Evolutionary conservation across 2,113 vertebrate species (phyloP).

Genomic region (Gallinago jamesoni): DNA sequence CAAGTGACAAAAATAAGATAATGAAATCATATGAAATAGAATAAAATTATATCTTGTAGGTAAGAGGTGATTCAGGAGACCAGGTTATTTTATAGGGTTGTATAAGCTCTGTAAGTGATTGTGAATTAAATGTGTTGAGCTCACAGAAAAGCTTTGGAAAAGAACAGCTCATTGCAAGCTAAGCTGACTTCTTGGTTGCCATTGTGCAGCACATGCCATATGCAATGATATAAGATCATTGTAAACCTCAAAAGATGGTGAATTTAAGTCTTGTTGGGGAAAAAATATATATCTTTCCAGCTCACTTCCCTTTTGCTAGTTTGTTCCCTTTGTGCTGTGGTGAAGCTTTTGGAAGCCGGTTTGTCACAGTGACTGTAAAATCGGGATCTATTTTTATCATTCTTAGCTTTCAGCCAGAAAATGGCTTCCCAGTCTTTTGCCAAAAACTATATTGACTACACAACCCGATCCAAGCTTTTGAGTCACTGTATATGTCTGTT

Average conservation of each 20-base stretch:
- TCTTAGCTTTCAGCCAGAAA: conserved; percentile 56
- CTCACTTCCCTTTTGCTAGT: conserved; percentile 26
- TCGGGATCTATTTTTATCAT: conserved; percentile 60
- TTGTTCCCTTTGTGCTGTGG: conserved; percentile 40
- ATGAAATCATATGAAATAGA: conserved; percentile 79
- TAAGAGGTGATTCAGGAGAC: conserved; percentile 69
- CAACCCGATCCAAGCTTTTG: conserved; percentile 6
- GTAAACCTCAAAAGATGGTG: conserved; percentile 52
- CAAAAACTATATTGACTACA: conserved; percentile 38
- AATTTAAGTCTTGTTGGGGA: conserved; percentile 39
- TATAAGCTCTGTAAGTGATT: conserved; percentile 51
- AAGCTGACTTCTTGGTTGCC: conserved; percentile 46
- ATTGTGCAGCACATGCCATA: conserved; percentile 16
- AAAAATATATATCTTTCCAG: conserved; percentile 42
- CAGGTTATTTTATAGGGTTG: conserved; percentile 70
- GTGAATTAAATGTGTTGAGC: conserved; percentile 57
- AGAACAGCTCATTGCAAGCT: conserved; percentile 35
- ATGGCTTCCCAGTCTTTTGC: conserved; percentile 39
- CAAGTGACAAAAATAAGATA: conserved; percentile 80
- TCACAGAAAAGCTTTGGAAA: conserved; percentile 54
- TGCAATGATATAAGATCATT: conserved; percentile 47
- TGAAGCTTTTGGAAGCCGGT: conserved; percentile 47
- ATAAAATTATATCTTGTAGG: conserved; percentile 79
- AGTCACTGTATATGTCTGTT: conserved; percentile 34
- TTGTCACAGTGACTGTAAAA: conserved; percentile 62